Evolutionary conservation across 2,797 vertebrate genomes (phyloP), one percentile per base, ranked within the genome.

Genomic region (Psittacula derbiana): DNA sequence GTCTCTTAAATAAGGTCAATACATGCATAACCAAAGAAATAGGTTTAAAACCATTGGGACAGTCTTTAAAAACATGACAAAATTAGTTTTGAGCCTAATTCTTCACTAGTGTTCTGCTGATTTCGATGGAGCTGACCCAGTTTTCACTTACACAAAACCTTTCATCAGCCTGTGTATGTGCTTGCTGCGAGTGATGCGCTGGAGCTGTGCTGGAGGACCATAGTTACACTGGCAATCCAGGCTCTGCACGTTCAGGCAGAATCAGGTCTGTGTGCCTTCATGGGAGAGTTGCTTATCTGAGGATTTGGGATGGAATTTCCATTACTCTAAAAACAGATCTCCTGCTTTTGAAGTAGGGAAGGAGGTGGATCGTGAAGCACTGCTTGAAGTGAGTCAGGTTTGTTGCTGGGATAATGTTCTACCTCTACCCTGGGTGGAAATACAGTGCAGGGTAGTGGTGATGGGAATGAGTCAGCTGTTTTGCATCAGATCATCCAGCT

Each of bases 131-230:
- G 31, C 64, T 91, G 64, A 71, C 41, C 23, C 46, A 40, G 11
- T 86, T 93, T 76, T 53, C 33, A 27, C 61, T 50, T 0, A 0
- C 2, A 33, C 11, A 46, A 47, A 73, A 4, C 38, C 30, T 66
- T 65, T 52, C 40, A 6, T 36, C 0, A 24, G 7, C 49, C 4
- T 24, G 40, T n/a, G 11, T 33, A 57, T 28, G 31, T 31, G 52
- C 1, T 70, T 58, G 57, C 61, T 80, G 69, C 0, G 1, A 50
- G 25, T 0, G 30, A 21, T 78, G 62, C 31, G 13, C 7, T 1
- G 2, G 58, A 67, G 31, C 49, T 0, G 0, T 28, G 53, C 69
- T 80, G 50, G 8, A 14, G 41, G 12, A 38, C 55, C 1, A 0
- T 4, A 12, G 33, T 2, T 13, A 2, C 8, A 8, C 31, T 1